phyloP scores from a whole-genome alignment of 2,888 invertebrate species.

The Ganaspis brasiliensis region DNA sequence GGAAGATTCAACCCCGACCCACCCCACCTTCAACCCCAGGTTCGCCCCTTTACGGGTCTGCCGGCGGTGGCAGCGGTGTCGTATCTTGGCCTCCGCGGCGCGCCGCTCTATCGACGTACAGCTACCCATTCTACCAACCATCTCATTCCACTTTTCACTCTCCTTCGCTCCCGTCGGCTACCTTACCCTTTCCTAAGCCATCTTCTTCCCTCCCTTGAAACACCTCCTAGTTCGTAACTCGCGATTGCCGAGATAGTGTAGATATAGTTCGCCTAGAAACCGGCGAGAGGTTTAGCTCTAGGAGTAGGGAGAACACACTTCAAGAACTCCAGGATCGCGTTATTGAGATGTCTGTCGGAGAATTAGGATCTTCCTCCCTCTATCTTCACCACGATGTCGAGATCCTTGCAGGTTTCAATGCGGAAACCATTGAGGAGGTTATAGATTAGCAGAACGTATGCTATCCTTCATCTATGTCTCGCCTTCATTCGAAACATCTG shows the following conservation, averaged over 20 bases:
- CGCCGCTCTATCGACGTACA: conserved; percentile 81
- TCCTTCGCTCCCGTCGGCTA: conserved; percentile 41
- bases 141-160: conserved; percentile 43
- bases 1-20: conserved; percentile 51
- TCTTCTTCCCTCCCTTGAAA: conserved; percentile 56
- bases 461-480: conserved; percentile 24
- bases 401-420: conserved; percentile 57
- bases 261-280: conserved; percentile 63
- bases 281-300: conserved; percentile 34
- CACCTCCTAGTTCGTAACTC: conserved; percentile 67
- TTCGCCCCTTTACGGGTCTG: conserved; percentile 77
- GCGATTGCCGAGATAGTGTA: conserved; percentile 73
- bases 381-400: conserved; percentile 58
- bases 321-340: conserved; percentile 64
- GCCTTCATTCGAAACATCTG: conserved; percentile 27
- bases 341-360: conserved; percentile 76
- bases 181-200: conserved; percentile 60
- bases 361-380: conserved; percentile 68
- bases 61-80: conserved; percentile 80
- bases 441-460: conserved; percentile 46
- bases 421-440: conserved; percentile 61
- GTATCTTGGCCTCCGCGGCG: conserved; percentile 81
- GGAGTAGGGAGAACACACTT: conserved; percentile 58
- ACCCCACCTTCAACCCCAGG: conserved; percentile 60
- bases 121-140: conserved; percentile 48